A percentile compares a stretch with the other conserved stretches of the same genome.
These are phyloP conservation scores for Gymnothorax reevesii DNA, from an alignment of 2,797 vertebrate species.

Conservation along the genomic window DNA sequence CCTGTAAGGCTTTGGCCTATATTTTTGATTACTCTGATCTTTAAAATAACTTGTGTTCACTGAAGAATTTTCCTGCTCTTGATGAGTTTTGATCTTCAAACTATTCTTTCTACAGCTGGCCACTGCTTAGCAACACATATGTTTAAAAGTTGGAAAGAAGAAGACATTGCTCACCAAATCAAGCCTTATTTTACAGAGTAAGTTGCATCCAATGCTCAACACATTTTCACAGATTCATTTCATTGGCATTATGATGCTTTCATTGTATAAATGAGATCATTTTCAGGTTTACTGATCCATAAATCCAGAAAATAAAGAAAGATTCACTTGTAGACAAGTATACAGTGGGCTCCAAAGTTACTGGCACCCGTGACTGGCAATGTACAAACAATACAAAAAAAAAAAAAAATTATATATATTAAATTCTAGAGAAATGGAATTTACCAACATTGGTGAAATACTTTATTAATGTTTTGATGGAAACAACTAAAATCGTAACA, in stretches of 20 bases:
- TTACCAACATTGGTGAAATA: no score
- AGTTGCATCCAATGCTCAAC: not conserved
- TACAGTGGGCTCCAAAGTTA: not conserved
- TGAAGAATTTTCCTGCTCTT: not conserved
- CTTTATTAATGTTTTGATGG: no score
- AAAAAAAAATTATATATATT: no score
- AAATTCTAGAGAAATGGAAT: no score
- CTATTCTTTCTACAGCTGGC: constrained; percentile 3
- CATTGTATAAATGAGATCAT: not conserved
- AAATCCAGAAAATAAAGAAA: not conserved
- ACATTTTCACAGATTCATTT: not conserved
- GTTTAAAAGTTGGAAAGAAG: constrained; percentile 1
- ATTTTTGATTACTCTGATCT: not conserved
- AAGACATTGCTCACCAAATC: not conserved
- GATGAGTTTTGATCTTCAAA: not conserved
- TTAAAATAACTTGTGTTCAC: not conserved
- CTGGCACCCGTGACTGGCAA: no score
- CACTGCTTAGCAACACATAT: not conserved
- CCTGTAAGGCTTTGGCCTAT: not conserved
- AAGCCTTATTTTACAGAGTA: constrained; percentile 16
- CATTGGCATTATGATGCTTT: not conserved
- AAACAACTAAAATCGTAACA: no score
- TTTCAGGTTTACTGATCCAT: not conserved
- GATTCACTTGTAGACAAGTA: not conserved
- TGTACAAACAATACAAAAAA: no score